Percentiles rank a stretch among this genome's conserved stretches.
Evolutionary conservation across 2,888 invertebrate genomes (phyloP).

Genomic region (Epistrophella euchroma): DNA sequence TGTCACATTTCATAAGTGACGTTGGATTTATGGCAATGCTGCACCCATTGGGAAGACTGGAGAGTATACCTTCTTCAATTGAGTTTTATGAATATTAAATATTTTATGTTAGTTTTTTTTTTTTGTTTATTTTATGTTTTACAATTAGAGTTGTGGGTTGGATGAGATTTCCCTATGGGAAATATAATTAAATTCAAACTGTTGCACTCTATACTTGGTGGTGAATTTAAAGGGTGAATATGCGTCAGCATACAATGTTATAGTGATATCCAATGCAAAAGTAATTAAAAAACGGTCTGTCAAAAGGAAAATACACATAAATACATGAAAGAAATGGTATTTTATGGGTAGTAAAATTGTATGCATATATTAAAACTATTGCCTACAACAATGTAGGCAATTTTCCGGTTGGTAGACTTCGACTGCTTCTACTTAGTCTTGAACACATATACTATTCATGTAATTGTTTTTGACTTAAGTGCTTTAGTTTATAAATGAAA

Average conservation of each 20-base stretch:
- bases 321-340: constrained; percentile 60
- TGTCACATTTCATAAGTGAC: constrained; percentile 72
- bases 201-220: constrained; percentile 24
- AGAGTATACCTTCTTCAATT: constrained; percentile 52
- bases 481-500: not conserved
- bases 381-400: constrained; percentile 66
- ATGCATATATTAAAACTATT: constrained; percentile 16
- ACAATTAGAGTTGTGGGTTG: constrained; percentile 5
- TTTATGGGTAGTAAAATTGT: constrained; percentile 57
- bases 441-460: not conserved
- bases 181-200: constrained; percentile 43
- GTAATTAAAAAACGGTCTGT: constrained; percentile 51
- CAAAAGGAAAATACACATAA: constrained; percentile 44
- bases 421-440: not conserved
- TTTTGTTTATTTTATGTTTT: constrained; percentile 8
- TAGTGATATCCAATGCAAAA: constrained; percentile 25
- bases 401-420: constrained; percentile 62
- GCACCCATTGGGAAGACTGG: constrained; percentile 22
- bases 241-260: constrained; percentile 41
- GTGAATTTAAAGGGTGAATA: constrained; percentile 1
- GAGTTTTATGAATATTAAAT: constrained; percentile 73
- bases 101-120: constrained; percentile 50
- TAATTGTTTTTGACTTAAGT: not conserved
- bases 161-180: constrained; percentile 13
- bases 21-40: constrained; percentile 66